Percentiles rank a stretch among this genome's conserved stretches.
Conservation (phyloP, 1,140 invertebrate species). For the Aporrectodea caliginosa region DNA sequence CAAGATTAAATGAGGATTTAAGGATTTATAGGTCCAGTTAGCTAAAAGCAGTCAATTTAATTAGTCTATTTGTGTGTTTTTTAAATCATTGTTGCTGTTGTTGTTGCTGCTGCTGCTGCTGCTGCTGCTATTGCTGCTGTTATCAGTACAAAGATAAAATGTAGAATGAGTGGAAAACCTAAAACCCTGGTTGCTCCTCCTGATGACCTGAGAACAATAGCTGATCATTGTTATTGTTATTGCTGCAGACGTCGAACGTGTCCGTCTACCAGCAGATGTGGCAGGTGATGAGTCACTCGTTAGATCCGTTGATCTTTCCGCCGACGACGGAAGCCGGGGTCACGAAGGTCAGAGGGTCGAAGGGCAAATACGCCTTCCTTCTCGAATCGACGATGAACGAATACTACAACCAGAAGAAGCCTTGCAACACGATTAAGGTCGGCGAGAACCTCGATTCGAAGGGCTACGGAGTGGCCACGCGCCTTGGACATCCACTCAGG, state of each 20-base stretch:
- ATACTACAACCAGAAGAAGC: constrained; percentile 84
- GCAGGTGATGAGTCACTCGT: constrained; percentile 84
- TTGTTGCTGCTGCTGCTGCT: not conserved
- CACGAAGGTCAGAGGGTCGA: constrained; percentile 64
- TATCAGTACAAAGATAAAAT: not conserved
- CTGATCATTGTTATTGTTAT: not conserved
- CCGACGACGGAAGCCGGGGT: constrained; percentile 74
- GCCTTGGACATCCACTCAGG: constrained; percentile 75
- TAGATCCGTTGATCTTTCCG: constrained; percentile 39
- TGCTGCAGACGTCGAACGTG: constrained; percentile 76
- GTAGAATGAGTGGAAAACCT: not conserved
- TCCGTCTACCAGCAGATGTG: constrained; percentile 88
- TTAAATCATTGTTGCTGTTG: not conserved
- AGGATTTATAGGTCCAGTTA: too few relatives aligned
- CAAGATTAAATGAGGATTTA: too few relatives aligned
- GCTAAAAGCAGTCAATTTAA: too few relatives aligned
- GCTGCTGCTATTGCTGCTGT: not conserved
- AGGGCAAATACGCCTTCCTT: constrained; percentile 83
- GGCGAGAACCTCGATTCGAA: constrained; percentile 81
- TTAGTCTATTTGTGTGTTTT: not conserved
- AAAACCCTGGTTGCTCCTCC: not conserved
- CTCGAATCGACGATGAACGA: constrained; percentile 93
- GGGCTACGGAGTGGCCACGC: constrained; percentile 89
- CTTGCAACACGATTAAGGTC: constrained; percentile 86
- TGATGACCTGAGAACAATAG: not conserved